These are phyloP conservation scores for Cynopterus sphinx DNA, from an alignment of 2,797 vertebrate genomes.

Conservation along the genomic window DNA sequence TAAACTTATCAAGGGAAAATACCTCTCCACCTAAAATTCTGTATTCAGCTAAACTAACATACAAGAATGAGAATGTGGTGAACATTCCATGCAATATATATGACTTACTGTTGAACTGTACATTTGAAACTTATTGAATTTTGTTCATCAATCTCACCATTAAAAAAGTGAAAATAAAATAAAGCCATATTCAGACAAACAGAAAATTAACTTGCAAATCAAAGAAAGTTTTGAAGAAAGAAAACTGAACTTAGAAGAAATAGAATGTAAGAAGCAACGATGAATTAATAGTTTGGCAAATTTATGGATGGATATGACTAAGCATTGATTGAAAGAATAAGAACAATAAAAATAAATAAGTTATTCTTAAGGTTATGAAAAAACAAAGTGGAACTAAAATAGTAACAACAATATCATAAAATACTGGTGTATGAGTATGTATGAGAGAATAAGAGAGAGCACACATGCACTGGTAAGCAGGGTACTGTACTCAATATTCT, in stretches of 20 bases:
- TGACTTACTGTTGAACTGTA: too few relatives aligned
- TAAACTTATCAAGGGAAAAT: neutral
- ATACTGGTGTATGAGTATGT: neutral
- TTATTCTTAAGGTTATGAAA: neutral
- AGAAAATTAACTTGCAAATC: neutral
- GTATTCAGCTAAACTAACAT: neutral
- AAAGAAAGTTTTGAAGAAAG: constrained; percentile 10
- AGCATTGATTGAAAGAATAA: neutral
- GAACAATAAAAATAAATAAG: neutral
- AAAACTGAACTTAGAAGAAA: neutral
- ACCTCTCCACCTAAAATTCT: neutral
- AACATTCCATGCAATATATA: too few relatives aligned
- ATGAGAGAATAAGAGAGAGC: neutral
- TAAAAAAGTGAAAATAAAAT: neutral
- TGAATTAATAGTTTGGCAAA: neutral
- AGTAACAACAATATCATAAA: neutral
- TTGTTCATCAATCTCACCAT: too few relatives aligned
- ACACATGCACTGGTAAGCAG: neutral
- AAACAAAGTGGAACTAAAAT: neutral
- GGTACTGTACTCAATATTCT: neutral
- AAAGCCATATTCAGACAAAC: neutral
- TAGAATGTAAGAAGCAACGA: neutral
- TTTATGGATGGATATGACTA: neutral
- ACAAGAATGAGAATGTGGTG: neutral
- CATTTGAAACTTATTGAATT: too few relatives aligned